A percentile compares a stretch with the other conserved stretches of the same genome.
Evolutionary conservation across 2,113 vertebrate genomes (phyloP).

Genomic region (Notothenia coriiceps): DNA sequence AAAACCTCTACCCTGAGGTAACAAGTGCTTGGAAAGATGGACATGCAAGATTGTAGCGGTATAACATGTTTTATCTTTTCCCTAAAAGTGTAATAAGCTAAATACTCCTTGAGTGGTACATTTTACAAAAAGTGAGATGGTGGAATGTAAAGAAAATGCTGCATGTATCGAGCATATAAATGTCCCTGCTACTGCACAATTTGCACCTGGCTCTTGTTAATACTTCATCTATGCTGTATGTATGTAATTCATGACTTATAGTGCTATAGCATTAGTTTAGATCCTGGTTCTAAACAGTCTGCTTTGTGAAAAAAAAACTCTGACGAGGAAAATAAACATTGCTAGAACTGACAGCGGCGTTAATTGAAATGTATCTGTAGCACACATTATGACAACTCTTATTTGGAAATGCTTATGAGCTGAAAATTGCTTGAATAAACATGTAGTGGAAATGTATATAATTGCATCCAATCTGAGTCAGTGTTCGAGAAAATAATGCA

Average conservation of each 20-base stretch:
- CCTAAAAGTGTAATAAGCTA: neutral
- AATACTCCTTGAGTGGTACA: neutral
- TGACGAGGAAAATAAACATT: neutral
- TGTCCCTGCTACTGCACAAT: neutral
- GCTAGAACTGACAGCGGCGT: neutral
- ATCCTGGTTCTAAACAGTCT: neutral
- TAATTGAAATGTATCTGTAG: constrained; percentile 24
- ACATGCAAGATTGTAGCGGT: neutral
- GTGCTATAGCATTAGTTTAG: neutral
- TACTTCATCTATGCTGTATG: neutral
- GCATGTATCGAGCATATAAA: neutral
- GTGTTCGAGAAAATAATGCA: constrained; percentile 63
- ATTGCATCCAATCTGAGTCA: constrained; percentile 37
- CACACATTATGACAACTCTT: constrained; percentile 21
- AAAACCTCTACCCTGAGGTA: neutral
- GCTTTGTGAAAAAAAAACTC: neutral
- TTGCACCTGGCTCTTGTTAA: neutral
- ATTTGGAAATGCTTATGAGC: constrained; percentile 22
- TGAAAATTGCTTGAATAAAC: constrained; percentile 14
- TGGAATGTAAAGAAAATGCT: neutral
- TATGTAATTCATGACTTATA: neutral
- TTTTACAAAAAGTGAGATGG: neutral
- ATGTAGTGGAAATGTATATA: constrained; percentile 31
- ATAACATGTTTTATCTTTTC: neutral
- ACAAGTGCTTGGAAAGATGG: neutral